These are phyloP conservation scores for Oxyruncus cristatus DNA, from an alignment of 2,113 vertebrate genomes.

Conservation along the genomic window DNA sequence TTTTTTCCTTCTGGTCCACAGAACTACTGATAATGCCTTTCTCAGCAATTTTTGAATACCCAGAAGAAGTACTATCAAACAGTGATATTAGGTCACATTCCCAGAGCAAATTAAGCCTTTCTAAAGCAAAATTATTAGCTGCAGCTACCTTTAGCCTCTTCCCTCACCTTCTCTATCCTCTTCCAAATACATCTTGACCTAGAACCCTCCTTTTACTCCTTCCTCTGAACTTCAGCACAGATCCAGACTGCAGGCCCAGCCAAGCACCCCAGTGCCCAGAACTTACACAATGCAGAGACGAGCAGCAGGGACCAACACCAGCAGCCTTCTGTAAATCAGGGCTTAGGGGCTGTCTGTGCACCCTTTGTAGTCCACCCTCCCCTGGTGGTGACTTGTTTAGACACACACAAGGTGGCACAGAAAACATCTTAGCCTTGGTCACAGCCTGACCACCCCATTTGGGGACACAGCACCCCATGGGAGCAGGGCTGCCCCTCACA, in stretches of 20 bases:
- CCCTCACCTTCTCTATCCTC: not conserved
- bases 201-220: not conserved
- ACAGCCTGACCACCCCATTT: rapidly evolving
- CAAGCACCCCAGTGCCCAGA: rapidly evolving
- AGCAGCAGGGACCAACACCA: not conserved
- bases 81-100: not conserved
- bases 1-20: not conserved
- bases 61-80: not conserved
- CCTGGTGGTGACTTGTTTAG: rapidly evolving
- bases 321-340: no score
- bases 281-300: not conserved
- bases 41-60: not conserved
- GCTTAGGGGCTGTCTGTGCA: not conserved
- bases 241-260: not conserved
- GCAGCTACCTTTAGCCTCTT: not conserved
- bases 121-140: not conserved
- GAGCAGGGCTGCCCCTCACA: not conserved
- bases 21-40: not conserved
- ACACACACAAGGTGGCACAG: rapidly evolving
- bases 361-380: no score
- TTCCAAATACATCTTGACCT: not conserved
- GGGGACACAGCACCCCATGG: no score
- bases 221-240: not conserved
- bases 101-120: not conserved
- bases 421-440: rapidly evolving